Conservation (phyloP, 2,797 vertebrate genomes). For the Schizopygopsis pylzovi region DNA sequence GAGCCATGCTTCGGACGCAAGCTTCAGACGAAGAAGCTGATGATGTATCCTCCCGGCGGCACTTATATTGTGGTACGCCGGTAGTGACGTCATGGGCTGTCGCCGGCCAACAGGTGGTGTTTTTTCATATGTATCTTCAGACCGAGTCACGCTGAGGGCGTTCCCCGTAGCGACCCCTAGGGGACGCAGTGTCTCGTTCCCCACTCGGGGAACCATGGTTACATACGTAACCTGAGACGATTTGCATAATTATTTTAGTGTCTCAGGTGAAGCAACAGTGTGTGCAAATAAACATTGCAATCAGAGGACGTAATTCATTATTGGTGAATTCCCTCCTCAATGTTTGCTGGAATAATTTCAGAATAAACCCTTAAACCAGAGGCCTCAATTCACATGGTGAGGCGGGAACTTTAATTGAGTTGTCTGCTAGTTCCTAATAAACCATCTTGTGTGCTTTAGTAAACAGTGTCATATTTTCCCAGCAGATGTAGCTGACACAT, state of each 20-base stretch:
- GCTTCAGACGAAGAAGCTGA: too few species aligned
- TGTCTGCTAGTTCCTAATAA: slow-evolving; percentile 57
- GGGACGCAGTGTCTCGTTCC: too few species aligned
- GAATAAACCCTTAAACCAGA: slow-evolving; percentile 12
- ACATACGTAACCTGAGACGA: too few species aligned
- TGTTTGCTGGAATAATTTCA: slow-evolving; percentile 10
- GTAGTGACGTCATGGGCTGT: too few species aligned
- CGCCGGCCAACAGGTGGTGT: too few species aligned
- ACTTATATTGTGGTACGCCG: too few species aligned
- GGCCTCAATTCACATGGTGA: slow-evolving; percentile 40
- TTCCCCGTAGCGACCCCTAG: too few species aligned
- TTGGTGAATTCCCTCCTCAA: neutral
- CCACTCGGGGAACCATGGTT: too few species aligned
- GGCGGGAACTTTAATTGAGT: slow-evolving; percentile 60
- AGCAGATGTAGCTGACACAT: slow-evolving; percentile 53
- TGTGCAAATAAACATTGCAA: neutral
- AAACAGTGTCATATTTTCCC: slow-evolving; percentile 54
- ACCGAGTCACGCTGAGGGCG: too few species aligned
- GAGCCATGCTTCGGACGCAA: too few species aligned
- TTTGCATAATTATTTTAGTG: slow-evolving; percentile 8
- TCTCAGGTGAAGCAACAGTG: neutral
- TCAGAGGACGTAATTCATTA: neutral
- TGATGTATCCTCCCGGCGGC: too few species aligned
- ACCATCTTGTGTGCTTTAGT: slow-evolving; percentile 36
- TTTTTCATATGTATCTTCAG: too few species aligned